Percentiles rank a stretch among this genome's conserved stretches.
phyloP scores from a whole-genome alignment of 37 sponge, comb jelly and placozoan species.

The Ianthella basta region DNA sequence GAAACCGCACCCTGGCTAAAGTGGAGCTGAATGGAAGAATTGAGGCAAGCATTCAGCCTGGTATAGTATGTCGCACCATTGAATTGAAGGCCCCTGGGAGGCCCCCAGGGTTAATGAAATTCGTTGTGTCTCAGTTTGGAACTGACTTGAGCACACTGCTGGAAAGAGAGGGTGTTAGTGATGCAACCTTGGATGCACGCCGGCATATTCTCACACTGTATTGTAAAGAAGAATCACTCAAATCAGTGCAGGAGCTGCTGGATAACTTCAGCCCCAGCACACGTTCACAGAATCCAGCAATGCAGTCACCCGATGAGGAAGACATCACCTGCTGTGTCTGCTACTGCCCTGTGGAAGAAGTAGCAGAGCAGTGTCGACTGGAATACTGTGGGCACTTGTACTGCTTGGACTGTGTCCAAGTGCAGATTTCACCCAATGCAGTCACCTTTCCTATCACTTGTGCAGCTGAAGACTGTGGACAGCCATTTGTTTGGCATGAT shows the following conservation, averaged over 20 bases:
- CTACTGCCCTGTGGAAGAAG: conserved; percentile 22
- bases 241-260: not conserved
- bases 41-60: not conserved
- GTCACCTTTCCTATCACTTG: conserved; percentile 62
- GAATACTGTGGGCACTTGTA: conserved; percentile 80
- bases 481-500: conserved; percentile 71
- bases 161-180: conserved; percentile 32
- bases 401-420: conserved; percentile 58
- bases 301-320: not conserved
- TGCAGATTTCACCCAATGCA: conserved; percentile 47
- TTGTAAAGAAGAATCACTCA: conserved; percentile 20
- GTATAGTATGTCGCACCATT: not conserved
- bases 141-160: conserved; percentile 14
- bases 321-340: conserved; percentile 39
- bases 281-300: not conserved
- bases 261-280: not conserved
- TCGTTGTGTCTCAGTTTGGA: conserved; percentile 54
- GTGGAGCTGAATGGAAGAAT: conserved; percentile 2
- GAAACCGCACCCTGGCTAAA: conserved; percentile 30
- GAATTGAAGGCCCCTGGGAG: conserved; percentile 25
- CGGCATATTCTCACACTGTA: conserved; percentile 49
- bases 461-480: conserved; percentile 63
- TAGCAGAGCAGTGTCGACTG: conserved; percentile 22
- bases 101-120: conserved; percentile 71
- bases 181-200: conserved; percentile 32